These are phyloP conservation scores for Trichoplax adhaerens DNA, from an alignment of 37 sponge, comb jelly and placozoan genomes.

Conservation along the genomic window DNA sequence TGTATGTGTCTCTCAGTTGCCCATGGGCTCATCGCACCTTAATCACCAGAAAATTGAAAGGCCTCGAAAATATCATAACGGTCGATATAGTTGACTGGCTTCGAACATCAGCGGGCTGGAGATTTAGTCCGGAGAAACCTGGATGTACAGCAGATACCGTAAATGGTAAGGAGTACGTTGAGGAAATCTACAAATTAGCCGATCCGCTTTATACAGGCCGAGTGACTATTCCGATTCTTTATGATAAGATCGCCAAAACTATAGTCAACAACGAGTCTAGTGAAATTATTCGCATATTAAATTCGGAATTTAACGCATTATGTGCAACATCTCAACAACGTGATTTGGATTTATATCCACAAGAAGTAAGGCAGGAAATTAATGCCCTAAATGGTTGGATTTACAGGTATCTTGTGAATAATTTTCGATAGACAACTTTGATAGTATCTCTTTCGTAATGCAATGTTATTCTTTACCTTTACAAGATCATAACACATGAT, in stretches of 20 bases:
- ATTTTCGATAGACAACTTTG: neutral
- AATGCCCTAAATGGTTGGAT: conserved; percentile 73
- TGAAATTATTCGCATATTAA: conserved; percentile 77
- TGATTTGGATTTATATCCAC: conserved; percentile 61
- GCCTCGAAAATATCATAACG: conserved; percentile 59
- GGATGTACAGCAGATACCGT: conserved; percentile 50
- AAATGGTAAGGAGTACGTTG: conserved; percentile 33
- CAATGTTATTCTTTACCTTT: no score
- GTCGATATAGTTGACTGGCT: conserved; percentile 48
- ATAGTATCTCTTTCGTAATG: no score
- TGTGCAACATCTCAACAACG: conserved; percentile 34
- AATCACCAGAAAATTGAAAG: conserved; percentile 51
- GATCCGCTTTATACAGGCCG: conserved; percentile 48
- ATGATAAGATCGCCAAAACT: conserved; percentile 48
- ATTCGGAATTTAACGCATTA: conserved; percentile 72
- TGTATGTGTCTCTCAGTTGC: conserved; percentile 77
- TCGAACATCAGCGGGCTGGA: conserved; percentile 29
- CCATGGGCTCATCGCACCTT: conserved; percentile 82
- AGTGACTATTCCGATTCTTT: conserved; percentile 70
- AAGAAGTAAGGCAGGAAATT: conserved; percentile 42
- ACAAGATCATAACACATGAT: no score
- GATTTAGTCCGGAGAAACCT: conserved; percentile 31
- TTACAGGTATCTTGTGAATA: conserved; percentile 28
- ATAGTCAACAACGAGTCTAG: conserved; percentile 79
- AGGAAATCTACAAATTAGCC: conserved; percentile 48